Conservation (phyloP, 2,888 invertebrate genomes). For the Eupelmus urozonus region DNA sequence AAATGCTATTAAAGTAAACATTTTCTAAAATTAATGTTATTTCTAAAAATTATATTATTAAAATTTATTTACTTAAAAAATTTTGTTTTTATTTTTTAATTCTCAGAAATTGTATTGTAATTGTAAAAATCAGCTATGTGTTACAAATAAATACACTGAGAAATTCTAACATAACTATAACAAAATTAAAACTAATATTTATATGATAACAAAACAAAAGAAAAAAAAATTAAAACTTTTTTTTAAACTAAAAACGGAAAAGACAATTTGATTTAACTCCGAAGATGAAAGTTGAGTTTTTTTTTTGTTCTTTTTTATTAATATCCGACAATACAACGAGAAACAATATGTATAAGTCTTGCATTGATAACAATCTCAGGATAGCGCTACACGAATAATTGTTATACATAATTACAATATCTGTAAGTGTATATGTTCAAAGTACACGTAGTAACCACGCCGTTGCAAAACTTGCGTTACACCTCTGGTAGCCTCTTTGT, state of each 20-base stretch:
- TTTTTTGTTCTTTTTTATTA: constrained; percentile 64
- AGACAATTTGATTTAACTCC: constrained; percentile 46
- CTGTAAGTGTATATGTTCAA: constrained; percentile 59
- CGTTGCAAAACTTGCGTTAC: constrained; percentile 55
- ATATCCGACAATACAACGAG: constrained; percentile 73
- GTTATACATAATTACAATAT: constrained; percentile 61
- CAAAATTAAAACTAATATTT: not conserved
- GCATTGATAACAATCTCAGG: constrained; percentile 71
- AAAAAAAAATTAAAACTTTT: not conserved
- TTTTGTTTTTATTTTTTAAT: no score
- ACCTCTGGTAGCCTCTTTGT: constrained; percentile 37
- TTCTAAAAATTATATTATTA: no score
- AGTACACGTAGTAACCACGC: constrained; percentile 61
- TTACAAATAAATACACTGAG: no score
- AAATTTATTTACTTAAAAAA: no score
- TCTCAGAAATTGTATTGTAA: no score
- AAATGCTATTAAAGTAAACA: no score
- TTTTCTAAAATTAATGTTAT: no score
- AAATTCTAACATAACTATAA: not conserved
- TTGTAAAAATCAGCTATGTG: no score
- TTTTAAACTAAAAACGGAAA: constrained; percentile 4
- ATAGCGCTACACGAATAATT: constrained; percentile 67
- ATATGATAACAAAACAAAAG: not conserved
- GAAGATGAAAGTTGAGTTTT: constrained; percentile 20
- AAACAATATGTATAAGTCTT: constrained; percentile 74